These are phyloP conservation scores for Flexamia atlantica DNA, from an alignment of 2,888 invertebrate genomes.

Conservation along the genomic window DNA sequence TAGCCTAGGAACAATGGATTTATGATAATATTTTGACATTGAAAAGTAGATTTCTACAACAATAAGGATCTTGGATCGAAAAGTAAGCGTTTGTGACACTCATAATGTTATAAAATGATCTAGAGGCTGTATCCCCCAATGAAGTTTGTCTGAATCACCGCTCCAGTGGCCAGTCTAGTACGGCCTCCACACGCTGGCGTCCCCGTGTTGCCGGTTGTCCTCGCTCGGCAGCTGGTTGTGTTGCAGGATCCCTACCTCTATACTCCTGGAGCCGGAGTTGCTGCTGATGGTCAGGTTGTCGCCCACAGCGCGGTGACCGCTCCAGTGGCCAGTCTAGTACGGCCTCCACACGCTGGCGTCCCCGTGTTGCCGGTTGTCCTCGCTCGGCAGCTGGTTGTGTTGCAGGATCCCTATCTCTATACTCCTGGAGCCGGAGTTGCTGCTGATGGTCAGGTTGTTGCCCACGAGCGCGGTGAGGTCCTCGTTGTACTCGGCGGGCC, in stretches of 20 bases:
- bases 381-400: constrained; percentile 65
- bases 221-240: constrained; percentile 66
- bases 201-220: constrained; percentile 70
- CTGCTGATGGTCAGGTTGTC: constrained; percentile 69
- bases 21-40: too few relatives aligned
- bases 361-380: constrained; percentile 69
- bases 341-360: constrained; percentile 73
- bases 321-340: constrained; percentile 69
- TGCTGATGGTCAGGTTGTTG: constrained; percentile 69
- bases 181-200: constrained; percentile 72
- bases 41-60: too few relatives aligned
- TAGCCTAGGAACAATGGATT: too few relatives aligned
- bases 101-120: too few relatives aligned
- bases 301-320: too few relatives aligned
- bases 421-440: constrained; percentile 67
- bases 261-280: constrained; percentile 67
- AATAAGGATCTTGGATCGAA: too few relatives aligned
- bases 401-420: constrained; percentile 71
- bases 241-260: constrained; percentile 71
- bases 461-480: constrained; percentile 70
- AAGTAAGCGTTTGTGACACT: too few relatives aligned
- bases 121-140: too few relatives aligned
- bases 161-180: constrained; percentile 69
- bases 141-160: too few relatives aligned
- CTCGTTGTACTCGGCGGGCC: constrained; percentile 66